Evolutionary conservation across 37 sponge, comb jelly and placozoan genomes (phyloP).

Genomic region (Cladorhizidae sp.): DNA sequence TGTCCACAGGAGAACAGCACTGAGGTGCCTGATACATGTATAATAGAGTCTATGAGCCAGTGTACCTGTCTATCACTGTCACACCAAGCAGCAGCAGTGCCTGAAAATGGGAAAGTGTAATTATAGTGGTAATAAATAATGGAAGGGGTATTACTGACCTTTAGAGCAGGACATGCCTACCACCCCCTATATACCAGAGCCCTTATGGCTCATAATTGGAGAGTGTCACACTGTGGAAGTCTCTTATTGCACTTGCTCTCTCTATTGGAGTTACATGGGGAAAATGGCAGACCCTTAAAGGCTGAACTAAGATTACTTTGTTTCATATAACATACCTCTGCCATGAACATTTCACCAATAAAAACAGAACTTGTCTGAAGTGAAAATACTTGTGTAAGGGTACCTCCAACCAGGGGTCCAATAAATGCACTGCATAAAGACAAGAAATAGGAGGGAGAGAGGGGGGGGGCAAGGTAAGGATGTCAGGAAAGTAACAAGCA

Average conservation of each 20-base stretch:
- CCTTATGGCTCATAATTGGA: too few relatives aligned
- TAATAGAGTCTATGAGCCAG: too few relatives aligned
- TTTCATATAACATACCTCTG: constrained; percentile 20
- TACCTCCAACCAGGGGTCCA: constrained; percentile 57
- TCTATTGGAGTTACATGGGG: too few relatives aligned
- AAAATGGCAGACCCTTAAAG: not conserved
- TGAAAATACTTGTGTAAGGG: constrained; percentile 19
- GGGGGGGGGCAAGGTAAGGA: not conserved
- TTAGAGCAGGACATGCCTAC: too few relatives aligned
- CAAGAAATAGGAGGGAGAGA: not conserved
- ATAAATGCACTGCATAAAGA: constrained; percentile 40
- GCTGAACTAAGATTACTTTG: not conserved
- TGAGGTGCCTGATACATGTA: too few relatives aligned
- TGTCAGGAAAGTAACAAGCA: not conserved
- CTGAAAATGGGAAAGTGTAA: not conserved
- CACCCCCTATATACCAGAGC: too few relatives aligned
- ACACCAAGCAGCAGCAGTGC: constrained; percentile 28
- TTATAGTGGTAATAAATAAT: not conserved
- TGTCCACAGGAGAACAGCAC: too few relatives aligned
- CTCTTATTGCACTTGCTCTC: not conserved
- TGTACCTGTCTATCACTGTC: constrained; percentile 24
- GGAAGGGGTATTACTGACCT: too few relatives aligned
- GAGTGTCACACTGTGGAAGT: not conserved
- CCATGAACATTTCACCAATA: constrained; percentile 36
- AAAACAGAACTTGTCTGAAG: constrained; percentile 38